Evolutionary conservation across 2,797 vertebrate species (phyloP).

Genomic region (Rhincodon typus): DNA sequence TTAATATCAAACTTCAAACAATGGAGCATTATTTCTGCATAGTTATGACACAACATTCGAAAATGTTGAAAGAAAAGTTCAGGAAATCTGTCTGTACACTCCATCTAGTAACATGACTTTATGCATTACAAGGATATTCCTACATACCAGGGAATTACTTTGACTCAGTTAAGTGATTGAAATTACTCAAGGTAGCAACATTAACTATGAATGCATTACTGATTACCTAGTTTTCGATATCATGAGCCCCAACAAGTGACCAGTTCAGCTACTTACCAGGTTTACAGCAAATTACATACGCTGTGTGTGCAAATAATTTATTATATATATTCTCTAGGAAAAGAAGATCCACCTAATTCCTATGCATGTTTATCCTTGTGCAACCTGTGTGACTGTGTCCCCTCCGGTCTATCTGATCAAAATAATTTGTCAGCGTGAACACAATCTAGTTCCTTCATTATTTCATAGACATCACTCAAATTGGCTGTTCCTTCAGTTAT

Average conservation of each 20-base stretch:
- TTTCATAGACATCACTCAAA: background rate
- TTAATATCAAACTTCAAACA: too few relatives aligned
- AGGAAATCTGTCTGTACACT: background rate
- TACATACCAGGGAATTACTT: background rate
- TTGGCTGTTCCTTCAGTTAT: background rate
- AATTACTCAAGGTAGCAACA: background rate
- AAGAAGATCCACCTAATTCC: background rate
- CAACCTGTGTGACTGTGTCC: background rate
- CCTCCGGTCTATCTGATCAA: background rate
- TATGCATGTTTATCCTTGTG: background rate
- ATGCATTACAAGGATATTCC: background rate
- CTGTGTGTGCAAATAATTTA: background rate
- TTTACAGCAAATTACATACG: background rate
- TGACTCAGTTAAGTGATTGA: background rate
- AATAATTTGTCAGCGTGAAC: background rate
- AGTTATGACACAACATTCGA: too few relatives aligned
- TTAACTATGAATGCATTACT: background rate
- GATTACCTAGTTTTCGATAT: background rate
- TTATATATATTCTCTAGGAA: background rate
- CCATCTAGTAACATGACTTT: background rate
- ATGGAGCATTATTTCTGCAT: too few relatives aligned
- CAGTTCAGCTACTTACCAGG: background rate
- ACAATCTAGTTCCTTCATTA: background rate
- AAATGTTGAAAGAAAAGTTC: too few relatives aligned
- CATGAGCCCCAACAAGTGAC: background rate